Percentiles rank a stretch among this genome's conserved stretches.
Conservation (phyloP, 2,113 vertebrate species). For the Pygoscelis antarcticus region DNA sequence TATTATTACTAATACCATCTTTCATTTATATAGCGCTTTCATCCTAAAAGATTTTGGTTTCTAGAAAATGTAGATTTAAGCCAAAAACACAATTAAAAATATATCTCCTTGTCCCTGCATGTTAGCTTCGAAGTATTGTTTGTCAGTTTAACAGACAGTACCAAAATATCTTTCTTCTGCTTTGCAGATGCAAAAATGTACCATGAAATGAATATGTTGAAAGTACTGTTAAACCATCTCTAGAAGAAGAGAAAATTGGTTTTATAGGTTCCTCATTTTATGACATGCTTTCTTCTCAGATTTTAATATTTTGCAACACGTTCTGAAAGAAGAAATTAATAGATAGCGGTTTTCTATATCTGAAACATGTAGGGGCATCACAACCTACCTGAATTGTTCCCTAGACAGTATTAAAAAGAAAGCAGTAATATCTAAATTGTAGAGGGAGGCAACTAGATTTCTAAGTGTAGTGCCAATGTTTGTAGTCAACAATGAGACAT, state of each 20-base stretch:
- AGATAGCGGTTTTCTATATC: slow-evolving; percentile 58
- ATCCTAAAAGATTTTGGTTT: slow-evolving; percentile 56
- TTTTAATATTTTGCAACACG: slow-evolving; percentile 66
- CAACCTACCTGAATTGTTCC: slow-evolving; percentile 66
- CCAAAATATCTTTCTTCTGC: slow-evolving; percentile 33
- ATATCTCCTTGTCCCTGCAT: slow-evolving; percentile 40
- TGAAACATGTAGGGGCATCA: slow-evolving; percentile 59
- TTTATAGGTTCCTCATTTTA: slow-evolving; percentile 66
- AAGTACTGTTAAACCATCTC: slow-evolving; percentile 60
- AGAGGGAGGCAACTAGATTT: slow-evolving; percentile 50
- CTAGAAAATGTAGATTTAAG: slow-evolving; percentile 62
- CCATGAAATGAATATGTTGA: slow-evolving; percentile 38
- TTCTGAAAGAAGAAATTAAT: slow-evolving; percentile 62
- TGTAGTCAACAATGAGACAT: slow-evolving; percentile 65
- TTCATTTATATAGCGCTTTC: slow-evolving; percentile 57
- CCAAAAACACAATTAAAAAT: slow-evolving; percentile 67
- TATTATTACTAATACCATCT: slow-evolving; percentile 41
- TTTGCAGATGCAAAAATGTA: slow-evolving; percentile 52
- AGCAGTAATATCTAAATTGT: slow-evolving; percentile 61
- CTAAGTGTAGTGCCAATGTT: slow-evolving; percentile 65
- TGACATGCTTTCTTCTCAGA: slow-evolving; percentile 52
- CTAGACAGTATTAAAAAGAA: slow-evolving; percentile 55
- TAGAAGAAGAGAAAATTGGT: slow-evolving; percentile 61
- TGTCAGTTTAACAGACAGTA: slow-evolving; percentile 42
- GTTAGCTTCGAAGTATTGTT: slow-evolving; percentile 49